Evolutionary conservation across 2,888 invertebrate species (phyloP), one percentile per base, ranked within the genome.

Genomic region (Tromatobia lineatoria): DNA sequence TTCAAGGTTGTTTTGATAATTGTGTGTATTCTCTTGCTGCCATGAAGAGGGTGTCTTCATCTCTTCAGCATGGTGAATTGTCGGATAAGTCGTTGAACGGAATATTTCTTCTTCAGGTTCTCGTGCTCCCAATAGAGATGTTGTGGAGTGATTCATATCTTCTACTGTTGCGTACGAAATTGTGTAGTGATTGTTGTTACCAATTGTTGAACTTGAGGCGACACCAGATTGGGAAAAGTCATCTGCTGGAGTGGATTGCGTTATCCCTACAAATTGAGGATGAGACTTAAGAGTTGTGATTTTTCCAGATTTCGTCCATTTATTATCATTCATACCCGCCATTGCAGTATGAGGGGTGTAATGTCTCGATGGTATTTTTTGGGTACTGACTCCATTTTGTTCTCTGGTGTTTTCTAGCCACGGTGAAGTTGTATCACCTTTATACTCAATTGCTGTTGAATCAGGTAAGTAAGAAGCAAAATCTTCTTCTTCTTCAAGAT

Each of bases 91-190:
- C 13, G 23, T 23, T 4, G 54, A 18, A 18, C 6, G 3, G n/a
- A 50, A 54, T 54, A 54, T 23, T 54, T 15, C 23, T 54, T 54
- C 54, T 54, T 52, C 52, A 52, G 52, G 34, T 10, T 34, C 59
- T 0, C 15, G 3, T 34, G 59, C 29, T n/a, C 7, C 1, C n/a
- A 34, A n/a, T 34, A 34, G 10, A 8, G 34, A 15, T 10, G 29
- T 1, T 34, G 25, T n/a, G 3, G 34, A 15, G 29, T 34, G 25
- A 25, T n/a, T 34, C 6, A 15, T 61, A 11, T 61, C 34, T 15
- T 61, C 4, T 18, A 61, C 15, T n/a, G 59, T 29, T 34, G 25
- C 13, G 4, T 57, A 23, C 1, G 59, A 25, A 34, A 15, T 34
- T n/a, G 59, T 34, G 59, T 61, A n/a, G 8, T n/a, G n/a, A 61